These are phyloP conservation scores for Clostera curtula DNA, from an alignment of 2,888 invertebrate species.

Conservation along the genomic window DNA sequence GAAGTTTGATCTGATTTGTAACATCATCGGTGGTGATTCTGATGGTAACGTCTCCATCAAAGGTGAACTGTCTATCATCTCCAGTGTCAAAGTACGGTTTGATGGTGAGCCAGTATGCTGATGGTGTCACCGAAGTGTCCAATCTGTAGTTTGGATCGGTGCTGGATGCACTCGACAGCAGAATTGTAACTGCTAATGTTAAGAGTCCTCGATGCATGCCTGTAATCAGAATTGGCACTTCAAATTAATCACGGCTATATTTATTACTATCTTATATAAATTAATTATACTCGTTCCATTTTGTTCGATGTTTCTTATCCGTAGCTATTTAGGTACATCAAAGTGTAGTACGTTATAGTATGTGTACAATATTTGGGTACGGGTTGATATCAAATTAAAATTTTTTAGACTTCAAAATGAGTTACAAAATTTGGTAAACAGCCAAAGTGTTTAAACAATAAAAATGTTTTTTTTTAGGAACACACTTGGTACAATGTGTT, in stretches of 20 bases:
- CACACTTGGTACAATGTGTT: too few species aligned
- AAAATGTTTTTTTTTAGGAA: too few species aligned
- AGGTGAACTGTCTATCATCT: slow-evolving; percentile 51
- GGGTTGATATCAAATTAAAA: too few species aligned
- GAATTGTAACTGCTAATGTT: slow-evolving; percentile 24
- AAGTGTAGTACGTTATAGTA: too few species aligned
- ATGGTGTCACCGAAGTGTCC: slow-evolving; percentile 61
- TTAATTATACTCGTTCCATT: too few species aligned
- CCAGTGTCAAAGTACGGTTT: slow-evolving; percentile 66
- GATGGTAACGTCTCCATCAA: slow-evolving; percentile 64
- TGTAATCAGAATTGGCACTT: slow-evolving; percentile 27
- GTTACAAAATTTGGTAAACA: too few species aligned
- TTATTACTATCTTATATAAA: too few species aligned
- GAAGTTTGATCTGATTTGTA: slow-evolving; percentile 52
- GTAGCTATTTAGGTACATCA: too few species aligned
- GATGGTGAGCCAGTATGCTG: slow-evolving; percentile 67
- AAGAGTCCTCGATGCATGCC: slow-evolving; percentile 37
- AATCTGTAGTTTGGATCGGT: slow-evolving; percentile 53
- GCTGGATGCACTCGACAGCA: slow-evolving; percentile 25
- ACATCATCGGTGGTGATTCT: slow-evolving; percentile 32
- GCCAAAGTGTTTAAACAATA: too few species aligned
- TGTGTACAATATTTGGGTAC: too few species aligned
- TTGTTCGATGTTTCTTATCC: too few species aligned
- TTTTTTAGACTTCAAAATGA: too few species aligned
- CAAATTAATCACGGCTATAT: neutral